Percentiles rank a stretch among this genome's conserved stretches.
phyloP scores from a whole-genome alignment of 2,113 vertebrate species.

The Coregonus clupeaformis region DNA sequence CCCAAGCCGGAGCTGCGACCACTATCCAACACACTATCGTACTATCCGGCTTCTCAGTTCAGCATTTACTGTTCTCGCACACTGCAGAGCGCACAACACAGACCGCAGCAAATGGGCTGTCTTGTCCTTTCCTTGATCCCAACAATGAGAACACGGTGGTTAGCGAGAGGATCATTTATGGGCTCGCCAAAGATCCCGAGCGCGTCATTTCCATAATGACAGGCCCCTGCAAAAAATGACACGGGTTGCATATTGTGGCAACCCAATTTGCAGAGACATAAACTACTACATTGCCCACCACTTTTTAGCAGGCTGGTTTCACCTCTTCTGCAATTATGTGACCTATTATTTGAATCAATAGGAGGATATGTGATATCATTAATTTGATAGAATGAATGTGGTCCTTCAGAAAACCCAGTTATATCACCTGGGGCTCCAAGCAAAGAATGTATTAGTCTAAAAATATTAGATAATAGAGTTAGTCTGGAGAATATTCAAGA shows the following conservation, averaged over 20 bases:
- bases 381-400: neutral
- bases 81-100: neutral
- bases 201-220: conserved; percentile 60
- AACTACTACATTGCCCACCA: neutral
- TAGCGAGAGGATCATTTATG: conserved; percentile 54
- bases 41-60: neutral
- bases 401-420: neutral
- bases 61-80: neutral
- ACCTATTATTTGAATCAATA: neutral
- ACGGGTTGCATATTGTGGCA: conserved; percentile 49
- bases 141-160: conserved; percentile 29
- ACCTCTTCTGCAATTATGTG: neutral
- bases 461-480: neutral
- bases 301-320: neutral
- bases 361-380: neutral
- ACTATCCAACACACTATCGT: neutral
- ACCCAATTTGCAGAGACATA: conserved; percentile 28
- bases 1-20: neutral
- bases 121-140: conserved; percentile 16
- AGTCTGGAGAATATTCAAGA: neutral
- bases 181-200: conserved; percentile 32
- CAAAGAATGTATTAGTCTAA: neutral
- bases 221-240: conserved; percentile 13
- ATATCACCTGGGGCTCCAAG: neutral
- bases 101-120: neutral